Evolutionary conservation across 2,797 vertebrate genomes (phyloP).

Genomic region (Anableps anableps): DNA sequence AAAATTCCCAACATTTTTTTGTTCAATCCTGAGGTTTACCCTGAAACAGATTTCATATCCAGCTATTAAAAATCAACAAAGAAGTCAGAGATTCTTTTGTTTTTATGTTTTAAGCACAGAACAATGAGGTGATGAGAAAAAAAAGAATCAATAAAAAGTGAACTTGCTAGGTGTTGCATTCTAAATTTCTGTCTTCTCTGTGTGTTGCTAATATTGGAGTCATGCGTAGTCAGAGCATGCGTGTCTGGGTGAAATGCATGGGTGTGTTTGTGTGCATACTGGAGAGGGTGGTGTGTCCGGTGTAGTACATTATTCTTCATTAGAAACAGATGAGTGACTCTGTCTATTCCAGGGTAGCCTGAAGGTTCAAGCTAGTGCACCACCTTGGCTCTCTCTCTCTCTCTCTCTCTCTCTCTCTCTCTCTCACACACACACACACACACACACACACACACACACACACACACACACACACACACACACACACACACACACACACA

Average conservation of each 20-base stretch:
- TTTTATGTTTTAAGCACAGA: not conserved
- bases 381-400: constrained; percentile 46
- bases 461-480: not conserved
- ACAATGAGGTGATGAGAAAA: not conserved
- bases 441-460: constrained; percentile 15
- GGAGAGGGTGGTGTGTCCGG: constrained; percentile 45
- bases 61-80: not conserved
- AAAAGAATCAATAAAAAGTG: not conserved
- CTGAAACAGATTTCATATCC: not conserved
- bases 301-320: constrained; percentile 77
- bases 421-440: not conserved
- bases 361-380: constrained; percentile 71
- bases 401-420: no score
- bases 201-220: not conserved
- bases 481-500: constrained; percentile 17
- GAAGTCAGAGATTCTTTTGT: not conserved
- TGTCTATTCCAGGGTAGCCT: constrained; percentile 72
- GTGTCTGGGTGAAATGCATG: constrained; percentile 6
- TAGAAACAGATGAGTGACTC: constrained; percentile 79
- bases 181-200: not conserved
- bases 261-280: constrained; percentile 16
- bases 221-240: constrained; percentile 20
- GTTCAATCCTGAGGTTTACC: not conserved
- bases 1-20: not conserved
- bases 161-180: not conserved